Percentiles rank a stretch among this genome's conserved stretches.
Evolutionary conservation across 2,797 vertebrate species (phyloP).

Genomic region (Paratrypauchen microcephalus): DNA sequence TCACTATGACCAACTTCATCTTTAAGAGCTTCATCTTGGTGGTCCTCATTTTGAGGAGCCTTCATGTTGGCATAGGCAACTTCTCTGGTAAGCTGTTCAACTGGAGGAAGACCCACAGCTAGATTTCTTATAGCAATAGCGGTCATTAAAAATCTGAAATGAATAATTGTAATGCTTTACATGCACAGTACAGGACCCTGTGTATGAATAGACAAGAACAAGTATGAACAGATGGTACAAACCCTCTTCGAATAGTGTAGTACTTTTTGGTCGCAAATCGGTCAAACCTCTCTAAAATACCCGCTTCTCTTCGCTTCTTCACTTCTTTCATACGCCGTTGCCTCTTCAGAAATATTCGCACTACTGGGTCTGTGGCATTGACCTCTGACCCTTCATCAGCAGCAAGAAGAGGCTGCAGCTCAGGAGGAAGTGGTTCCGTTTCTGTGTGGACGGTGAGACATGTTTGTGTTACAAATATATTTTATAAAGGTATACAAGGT

Average conservation of each 20-base stretch:
- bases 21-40: constrained; percentile 58
- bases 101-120: constrained; percentile 81
- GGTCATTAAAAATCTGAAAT: constrained; percentile 86
- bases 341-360: constrained; percentile 84
- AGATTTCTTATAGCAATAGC: constrained; percentile 89
- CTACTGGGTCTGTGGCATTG: constrained; percentile 80
- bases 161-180: background rate
- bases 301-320: constrained; percentile 78
- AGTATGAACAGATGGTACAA: too few relatives aligned
- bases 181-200: background rate
- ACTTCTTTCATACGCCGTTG: constrained; percentile 83
- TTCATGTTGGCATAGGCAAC: constrained; percentile 86
- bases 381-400: constrained; percentile 68
- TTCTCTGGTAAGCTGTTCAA: constrained; percentile 86
- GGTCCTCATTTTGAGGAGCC: constrained; percentile 62
- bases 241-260: constrained; percentile 88
- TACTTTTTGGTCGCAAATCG: constrained; percentile 86
- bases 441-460: constrained; percentile 65
- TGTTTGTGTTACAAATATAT: background rate
- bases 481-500: background rate
- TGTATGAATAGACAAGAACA: background rate
- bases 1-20: constrained; percentile 73
- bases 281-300: constrained; percentile 70
- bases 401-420: constrained; percentile 85
- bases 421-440: constrained; percentile 85